phyloP scores from a whole-genome alignment of 2,797 vertebrate species.

The Takifugu ocellatus region DNA sequence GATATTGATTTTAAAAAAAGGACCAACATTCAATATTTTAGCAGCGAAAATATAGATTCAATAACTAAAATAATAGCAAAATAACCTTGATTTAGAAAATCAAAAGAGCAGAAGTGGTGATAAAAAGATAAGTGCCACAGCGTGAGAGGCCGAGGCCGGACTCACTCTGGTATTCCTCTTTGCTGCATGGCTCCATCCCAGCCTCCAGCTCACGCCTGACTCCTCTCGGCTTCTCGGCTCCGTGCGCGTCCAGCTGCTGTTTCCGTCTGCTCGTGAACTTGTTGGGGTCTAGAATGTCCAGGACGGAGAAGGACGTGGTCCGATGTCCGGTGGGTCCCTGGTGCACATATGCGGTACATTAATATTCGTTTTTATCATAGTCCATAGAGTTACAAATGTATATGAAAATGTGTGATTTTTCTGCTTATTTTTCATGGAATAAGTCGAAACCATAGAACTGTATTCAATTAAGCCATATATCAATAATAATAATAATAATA shows the following conservation, averaged over 20 bases:
- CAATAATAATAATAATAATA: neutral
- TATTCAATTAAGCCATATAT: neutral
- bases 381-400: no score
- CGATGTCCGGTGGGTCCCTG: constrained; percentile 73
- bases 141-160: constrained; percentile 51
- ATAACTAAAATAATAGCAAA: no score
- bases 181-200: constrained; percentile 17
- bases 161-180: constrained; percentile 73
- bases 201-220: constrained; percentile 38
- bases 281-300: constrained; percentile 98
- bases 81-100: no score
- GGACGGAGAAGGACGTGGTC: constrained; percentile 94
- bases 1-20: no score
- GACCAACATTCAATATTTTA: no score
- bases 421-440: no score
- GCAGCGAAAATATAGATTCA: no score
- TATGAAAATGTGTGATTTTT: no score
- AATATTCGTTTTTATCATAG: neutral
- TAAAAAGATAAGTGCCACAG: no score
- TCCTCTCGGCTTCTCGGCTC: constrained; percentile 64
- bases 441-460: neutral
- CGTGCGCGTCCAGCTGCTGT: constrained; percentile 33
- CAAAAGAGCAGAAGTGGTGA: no score
- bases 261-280: constrained; percentile 89
- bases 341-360: neutral